Evolutionary conservation across 2,113 vertebrate genomes (phyloP).

Genomic region (Athene noctua): DNA sequence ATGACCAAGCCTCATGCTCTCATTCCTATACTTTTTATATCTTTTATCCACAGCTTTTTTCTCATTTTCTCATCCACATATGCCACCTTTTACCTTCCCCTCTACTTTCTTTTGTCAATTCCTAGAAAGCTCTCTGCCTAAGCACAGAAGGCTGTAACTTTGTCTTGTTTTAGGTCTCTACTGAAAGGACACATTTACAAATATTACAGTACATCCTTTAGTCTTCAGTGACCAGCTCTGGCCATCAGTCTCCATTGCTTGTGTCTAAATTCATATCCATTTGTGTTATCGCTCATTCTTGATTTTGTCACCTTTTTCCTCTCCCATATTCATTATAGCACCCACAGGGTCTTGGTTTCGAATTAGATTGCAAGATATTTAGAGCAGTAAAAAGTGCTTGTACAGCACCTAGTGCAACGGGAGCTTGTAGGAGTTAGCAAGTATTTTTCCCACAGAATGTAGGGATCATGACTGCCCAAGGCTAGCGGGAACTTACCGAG

Average conservation of each 20-base stretch:
- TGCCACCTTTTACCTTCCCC: background rate
- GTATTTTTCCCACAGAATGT: background rate
- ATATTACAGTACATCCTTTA: background rate
- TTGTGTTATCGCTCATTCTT: background rate
- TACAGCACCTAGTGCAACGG: background rate
- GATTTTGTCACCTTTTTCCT: background rate
- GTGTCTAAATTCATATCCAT: background rate
- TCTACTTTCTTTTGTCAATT: background rate
- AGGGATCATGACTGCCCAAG: background rate
- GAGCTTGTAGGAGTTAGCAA: background rate
- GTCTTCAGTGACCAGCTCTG: background rate
- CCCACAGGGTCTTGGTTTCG: background rate
- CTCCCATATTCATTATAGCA: background rate
- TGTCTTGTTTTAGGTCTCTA: background rate
- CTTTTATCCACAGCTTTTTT: background rate
- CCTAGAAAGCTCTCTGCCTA: slow-evolving; percentile 16
- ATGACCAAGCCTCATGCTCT: background rate
- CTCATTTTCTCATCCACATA: background rate
- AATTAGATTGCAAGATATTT: background rate
- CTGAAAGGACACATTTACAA: background rate
- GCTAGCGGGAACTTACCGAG: slow-evolving; percentile 84
- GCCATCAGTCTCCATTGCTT: background rate
- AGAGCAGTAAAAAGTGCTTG: background rate
- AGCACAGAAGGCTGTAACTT: background rate
- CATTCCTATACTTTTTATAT: background rate